These are phyloP conservation scores for Agriopis leucophaearia DNA, from an alignment of 2,888 invertebrate genomes.

Conservation along the genomic window DNA sequence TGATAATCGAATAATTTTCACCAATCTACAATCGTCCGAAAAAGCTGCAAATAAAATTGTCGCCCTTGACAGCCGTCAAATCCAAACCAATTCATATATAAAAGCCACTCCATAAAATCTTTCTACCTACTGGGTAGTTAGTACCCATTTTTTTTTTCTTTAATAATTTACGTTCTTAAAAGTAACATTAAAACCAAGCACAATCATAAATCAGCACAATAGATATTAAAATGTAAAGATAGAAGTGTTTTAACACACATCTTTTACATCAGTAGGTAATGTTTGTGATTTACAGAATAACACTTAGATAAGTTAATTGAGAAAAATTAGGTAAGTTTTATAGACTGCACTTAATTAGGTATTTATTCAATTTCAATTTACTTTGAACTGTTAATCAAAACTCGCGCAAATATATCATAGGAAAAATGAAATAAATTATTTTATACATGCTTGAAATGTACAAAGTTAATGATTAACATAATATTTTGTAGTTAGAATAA, in stretches of 20 bases:
- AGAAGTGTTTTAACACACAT: constrained; percentile 41
- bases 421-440: constrained; percentile 56
- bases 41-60: too few relatives aligned
- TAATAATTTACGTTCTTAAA: not conserved
- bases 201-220: constrained; percentile 34
- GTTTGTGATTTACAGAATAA: constrained; percentile 48
- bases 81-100: not conserved
- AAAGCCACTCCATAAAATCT: too few relatives aligned
- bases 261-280: constrained; percentile 39
- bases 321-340: constrained; percentile 43
- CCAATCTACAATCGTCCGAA: too few relatives aligned
- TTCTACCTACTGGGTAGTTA: not conserved
- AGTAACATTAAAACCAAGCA: not conserved
- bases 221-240: constrained; percentile 33
- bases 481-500: constrained; percentile 79
- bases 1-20: too few relatives aligned
- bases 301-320: constrained; percentile 43
- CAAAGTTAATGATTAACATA: constrained; percentile 71
- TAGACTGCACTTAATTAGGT: constrained; percentile 45
- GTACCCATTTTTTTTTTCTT: not conserved
- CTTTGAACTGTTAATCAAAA: constrained; percentile 18
- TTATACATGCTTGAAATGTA: constrained; percentile 68
- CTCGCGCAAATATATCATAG: constrained; percentile 38
- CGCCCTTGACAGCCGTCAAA: not conserved
- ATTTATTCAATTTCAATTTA: constrained; percentile 25